Evolutionary conservation across 2,888 invertebrate genomes (phyloP).

Genomic region (Euzophera pinguis): DNA sequence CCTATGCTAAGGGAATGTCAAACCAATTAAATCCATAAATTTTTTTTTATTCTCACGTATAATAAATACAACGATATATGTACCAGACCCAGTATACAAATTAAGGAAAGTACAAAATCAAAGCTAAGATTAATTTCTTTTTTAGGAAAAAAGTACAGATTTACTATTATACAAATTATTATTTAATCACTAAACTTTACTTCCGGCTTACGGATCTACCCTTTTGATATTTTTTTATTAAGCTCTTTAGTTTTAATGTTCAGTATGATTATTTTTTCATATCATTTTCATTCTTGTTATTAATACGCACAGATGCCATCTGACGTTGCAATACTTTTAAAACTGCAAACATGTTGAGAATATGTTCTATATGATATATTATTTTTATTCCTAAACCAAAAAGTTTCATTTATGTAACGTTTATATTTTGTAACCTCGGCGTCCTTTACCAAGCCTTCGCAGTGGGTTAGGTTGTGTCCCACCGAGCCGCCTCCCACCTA

Average conservation of each 20-base stretch:
- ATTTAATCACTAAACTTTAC: no score
- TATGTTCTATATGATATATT: no score
- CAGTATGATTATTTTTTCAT: no score
- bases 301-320: no score
- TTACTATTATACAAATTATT: no score
- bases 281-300: no score
- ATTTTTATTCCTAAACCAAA: background rate
- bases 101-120: background rate
- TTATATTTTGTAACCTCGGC: conserved; percentile 22
- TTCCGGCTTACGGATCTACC: no score
- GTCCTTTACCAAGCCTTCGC: conserved; percentile 43
- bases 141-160: no score
- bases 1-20: conserved; percentile 7
- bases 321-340: no score
- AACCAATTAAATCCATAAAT: conserved; percentile 47
- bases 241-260: no score
- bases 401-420: background rate
- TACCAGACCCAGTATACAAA: conserved; percentile 23
- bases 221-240: no score
- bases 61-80: conserved; percentile 51
- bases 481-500: conserved; percentile 58
- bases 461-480: conserved; percentile 57
- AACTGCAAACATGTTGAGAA: no score
- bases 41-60: conserved; percentile 36
- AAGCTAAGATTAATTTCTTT: background rate